phyloP scores from a whole-genome alignment of 1,140 invertebrate genomes.

The Lerema accius region DNA sequence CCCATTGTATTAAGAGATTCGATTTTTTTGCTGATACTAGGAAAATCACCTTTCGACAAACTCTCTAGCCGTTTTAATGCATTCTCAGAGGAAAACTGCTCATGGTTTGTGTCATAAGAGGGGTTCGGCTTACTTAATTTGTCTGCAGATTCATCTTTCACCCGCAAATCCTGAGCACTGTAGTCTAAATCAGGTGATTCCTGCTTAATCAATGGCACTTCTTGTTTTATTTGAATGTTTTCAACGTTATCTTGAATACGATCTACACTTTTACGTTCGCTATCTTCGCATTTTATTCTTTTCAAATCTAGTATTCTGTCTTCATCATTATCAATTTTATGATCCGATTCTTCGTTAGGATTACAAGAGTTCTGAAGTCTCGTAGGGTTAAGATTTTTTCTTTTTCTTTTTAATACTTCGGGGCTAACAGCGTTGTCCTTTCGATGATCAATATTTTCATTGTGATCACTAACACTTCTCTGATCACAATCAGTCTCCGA shows the following conservation, averaged over 20 bases:
- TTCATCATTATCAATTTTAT: slow-evolving; percentile 46
- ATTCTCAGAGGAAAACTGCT: slow-evolving; percentile 83
- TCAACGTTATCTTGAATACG: slow-evolving; percentile 40
- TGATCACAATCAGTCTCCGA: slow-evolving; percentile 87
- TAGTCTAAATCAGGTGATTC: slow-evolving; percentile 55
- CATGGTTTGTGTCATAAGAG: slow-evolving; percentile 38
- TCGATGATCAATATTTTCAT: slow-evolving; percentile 84
- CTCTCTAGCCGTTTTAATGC: slow-evolving; percentile 91
- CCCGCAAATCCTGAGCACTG: slow-evolving; percentile 57
- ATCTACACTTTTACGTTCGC: slow-evolving; percentile 36
- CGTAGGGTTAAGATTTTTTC: slow-evolving; percentile 96
- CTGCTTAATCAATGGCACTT: slow-evolving; percentile 52
- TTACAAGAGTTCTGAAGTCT: slow-evolving; percentile 81
- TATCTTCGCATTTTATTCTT: slow-evolving; percentile 65
- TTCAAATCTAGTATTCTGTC: slow-evolving; percentile 69
- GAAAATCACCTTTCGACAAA: slow-evolving; percentile 90
- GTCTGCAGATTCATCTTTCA: slow-evolving; percentile 65
- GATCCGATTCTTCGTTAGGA: slow-evolving; percentile 36
- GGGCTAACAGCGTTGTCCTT: slow-evolving; percentile 74
- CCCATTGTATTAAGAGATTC: slow-evolving; percentile 50
- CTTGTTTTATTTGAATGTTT: slow-evolving; percentile 54
- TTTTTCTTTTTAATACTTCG: slow-evolving; percentile 87
- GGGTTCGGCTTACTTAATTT: slow-evolving; percentile 44
- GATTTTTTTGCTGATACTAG: slow-evolving; percentile 76
- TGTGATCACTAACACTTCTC: slow-evolving; percentile 89